Conservation (phyloP, 2,888 invertebrate species). For the Apeira syringaria region DNA sequence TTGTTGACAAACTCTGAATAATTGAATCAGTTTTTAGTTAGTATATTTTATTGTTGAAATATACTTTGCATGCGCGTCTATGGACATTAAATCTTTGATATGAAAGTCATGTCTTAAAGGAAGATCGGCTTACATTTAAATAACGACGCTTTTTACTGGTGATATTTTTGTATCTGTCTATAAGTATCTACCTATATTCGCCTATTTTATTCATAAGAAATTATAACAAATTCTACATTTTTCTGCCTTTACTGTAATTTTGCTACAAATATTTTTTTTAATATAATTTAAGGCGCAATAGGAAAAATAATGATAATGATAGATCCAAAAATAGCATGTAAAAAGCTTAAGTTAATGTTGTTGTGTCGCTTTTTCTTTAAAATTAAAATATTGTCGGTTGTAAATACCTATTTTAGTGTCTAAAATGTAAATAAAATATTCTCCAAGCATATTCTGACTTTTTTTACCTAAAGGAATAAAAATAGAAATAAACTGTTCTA, state of each 20-base stretch:
- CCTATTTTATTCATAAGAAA: too few species aligned
- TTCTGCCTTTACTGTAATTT: too few species aligned
- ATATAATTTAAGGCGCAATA: too few species aligned
- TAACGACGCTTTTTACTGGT: constrained; percentile 4
- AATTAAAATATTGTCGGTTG: constrained; percentile 61
- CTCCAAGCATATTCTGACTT: constrained; percentile 50
- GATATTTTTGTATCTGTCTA: constrained; percentile 15
- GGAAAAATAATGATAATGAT: too few species aligned
- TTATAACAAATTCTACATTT: too few species aligned
- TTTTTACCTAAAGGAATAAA: neutral
- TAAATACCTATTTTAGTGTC: constrained; percentile 64
- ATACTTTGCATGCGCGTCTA: too few species aligned
- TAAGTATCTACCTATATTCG: neutral
- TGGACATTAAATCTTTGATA: neutral
- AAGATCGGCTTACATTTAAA: neutral
- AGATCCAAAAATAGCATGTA: constrained; percentile 17
- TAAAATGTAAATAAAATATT: constrained; percentile 80
- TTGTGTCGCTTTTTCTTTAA: constrained; percentile 44
- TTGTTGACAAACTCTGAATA: too few species aligned
- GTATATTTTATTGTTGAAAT: too few species aligned
- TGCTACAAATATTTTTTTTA: too few species aligned
- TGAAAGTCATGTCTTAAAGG: neutral
- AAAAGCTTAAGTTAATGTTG: constrained; percentile 36
- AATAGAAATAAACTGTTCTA: neutral
- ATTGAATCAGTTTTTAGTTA: too few species aligned